Conservation (phyloP, 2,113 vertebrate genomes). For the Oncorhynchus kisutch region DNA sequence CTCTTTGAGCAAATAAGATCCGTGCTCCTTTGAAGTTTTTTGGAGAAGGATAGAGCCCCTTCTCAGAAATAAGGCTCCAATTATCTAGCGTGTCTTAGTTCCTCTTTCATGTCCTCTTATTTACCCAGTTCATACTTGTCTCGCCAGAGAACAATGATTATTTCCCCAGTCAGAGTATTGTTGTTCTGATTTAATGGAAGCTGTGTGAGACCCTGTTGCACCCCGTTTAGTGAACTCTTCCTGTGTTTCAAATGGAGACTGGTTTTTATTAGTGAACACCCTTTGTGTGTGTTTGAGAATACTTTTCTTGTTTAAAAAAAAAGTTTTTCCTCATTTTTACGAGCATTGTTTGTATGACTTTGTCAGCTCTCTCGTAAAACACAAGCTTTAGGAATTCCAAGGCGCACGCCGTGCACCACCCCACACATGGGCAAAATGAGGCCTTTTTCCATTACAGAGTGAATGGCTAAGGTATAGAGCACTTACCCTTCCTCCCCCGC, state of each 20-base stretch:
- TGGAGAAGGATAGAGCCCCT: conserved; percentile 33
- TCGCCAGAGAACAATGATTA: conserved; percentile 10
- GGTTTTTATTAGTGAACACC: conserved; percentile 53
- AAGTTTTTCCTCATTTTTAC: conserved; percentile 32
- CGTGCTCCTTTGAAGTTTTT: conserved; percentile 64
- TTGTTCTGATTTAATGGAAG: not conserved
- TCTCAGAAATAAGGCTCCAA: conserved; percentile 61
- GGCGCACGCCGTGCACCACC: conserved; percentile 25
- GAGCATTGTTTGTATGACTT: conserved; percentile 58
- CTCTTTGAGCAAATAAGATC: conserved; percentile 57
- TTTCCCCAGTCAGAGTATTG: conserved; percentile 15
- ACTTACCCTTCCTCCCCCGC: conserved; percentile 30
- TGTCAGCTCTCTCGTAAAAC: conserved; percentile 59
- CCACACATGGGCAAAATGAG: conserved; percentile 61
- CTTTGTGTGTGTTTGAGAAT: conserved; percentile 4
- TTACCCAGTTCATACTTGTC: conserved; percentile 21
- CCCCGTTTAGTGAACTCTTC: conserved; percentile 39
- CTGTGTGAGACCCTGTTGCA: not conserved
- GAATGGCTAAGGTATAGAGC: conserved; percentile 66
- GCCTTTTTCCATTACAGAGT: conserved; percentile 78
- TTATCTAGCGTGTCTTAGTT: conserved; percentile 62
- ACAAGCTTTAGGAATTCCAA: conserved; percentile 48
- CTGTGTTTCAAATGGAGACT: conserved; percentile 22
- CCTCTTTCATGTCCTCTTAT: conserved; percentile 47
- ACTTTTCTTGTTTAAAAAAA: not conserved